Percentiles rank a stretch among this genome's conserved stretches.
Evolutionary conservation across 2,888 invertebrate genomes (phyloP).

Genomic region (Eupithecia insigniata): DNA sequence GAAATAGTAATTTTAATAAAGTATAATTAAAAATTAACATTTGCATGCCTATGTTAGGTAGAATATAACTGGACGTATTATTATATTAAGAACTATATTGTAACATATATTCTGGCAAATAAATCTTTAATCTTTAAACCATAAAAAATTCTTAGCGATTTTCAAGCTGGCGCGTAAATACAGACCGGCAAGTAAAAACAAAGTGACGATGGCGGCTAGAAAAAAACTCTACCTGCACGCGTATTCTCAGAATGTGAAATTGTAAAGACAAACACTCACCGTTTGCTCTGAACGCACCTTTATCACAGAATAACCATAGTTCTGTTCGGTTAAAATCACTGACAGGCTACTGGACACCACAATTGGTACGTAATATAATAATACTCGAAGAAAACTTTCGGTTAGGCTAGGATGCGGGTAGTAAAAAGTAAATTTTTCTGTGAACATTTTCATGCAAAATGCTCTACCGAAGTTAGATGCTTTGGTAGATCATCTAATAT

Average conservation of each 20-base stretch:
- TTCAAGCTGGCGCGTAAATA: constrained; percentile 1
- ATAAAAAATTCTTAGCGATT: not conserved
- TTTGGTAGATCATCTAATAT: no score
- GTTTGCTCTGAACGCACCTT: constrained; percentile 57
- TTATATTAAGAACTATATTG: no score
- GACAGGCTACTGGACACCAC: not conserved
- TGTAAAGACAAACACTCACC: constrained; percentile 72
- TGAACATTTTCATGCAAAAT: no score
- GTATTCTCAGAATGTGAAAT: constrained; percentile 77
- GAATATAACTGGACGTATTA: no score
- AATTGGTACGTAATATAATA: not conserved
- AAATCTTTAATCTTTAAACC: no score
- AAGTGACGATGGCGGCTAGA: constrained; percentile 38
- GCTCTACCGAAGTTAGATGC: no score
- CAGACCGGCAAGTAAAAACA: constrained; percentile 44
- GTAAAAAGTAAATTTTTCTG: no score
- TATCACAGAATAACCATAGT: constrained; percentile 18
- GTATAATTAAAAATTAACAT: no score
- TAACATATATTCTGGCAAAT: no score
- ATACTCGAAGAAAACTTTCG: not conserved
- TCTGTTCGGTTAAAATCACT: not conserved
- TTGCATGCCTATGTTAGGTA: no score
- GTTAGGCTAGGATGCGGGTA: no score
- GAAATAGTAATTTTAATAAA: no score
- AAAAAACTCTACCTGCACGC: constrained; percentile 72